Evolutionary conservation across 2,888 invertebrate genomes (phyloP), one percentile per base, ranked within the genome.

Genomic region (Hedya salicella): DNA sequence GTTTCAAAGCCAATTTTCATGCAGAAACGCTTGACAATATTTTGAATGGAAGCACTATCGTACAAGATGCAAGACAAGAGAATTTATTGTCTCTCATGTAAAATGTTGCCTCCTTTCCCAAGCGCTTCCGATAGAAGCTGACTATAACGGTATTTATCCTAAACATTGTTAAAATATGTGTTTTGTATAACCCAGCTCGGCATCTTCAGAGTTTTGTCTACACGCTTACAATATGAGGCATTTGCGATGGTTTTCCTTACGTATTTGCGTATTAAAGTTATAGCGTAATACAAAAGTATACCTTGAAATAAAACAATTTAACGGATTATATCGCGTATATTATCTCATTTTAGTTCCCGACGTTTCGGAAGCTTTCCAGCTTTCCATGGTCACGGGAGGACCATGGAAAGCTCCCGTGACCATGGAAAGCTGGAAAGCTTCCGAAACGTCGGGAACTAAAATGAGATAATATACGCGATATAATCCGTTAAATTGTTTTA

Each of bases 81-180:
- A 49, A 63, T 63, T 49, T 63, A 63, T 54, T 11, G 56, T 63
- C 54, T 19, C 17, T 6, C 16, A 56, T 62, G 46, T 56, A 42
- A 57, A 56, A 16, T 56, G 49, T 42, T 21, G 39, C 49, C 30
- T 56, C 16, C 21, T 49, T 48, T 39, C 14, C 30, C 36, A 52
- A 54, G 25, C 17, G 42, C 19, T 14, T 17, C 25, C 25, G 30
- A 25, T 40, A 19, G n/a, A 30, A 19, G 42, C 50, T 61, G 2
- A 25, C 25, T 42, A 19, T 52, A 30, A 42, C 17, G 17, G 19
- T 44, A 50, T 61, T 61, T 52, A 42, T 63, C 6, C 19, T 16
- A 25, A 54, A 25, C 16, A 6, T 16, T 16, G 40, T 39, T n/a
- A 19, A 42, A 54, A 9, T 46, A 19, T 13, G 46, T 21, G 11